Percentiles rank a stretch among this genome's conserved stretches.
Evolutionary conservation across 1,140 invertebrate genomes (phyloP).

Genomic region (Melipona quadrifasciata): DNA sequence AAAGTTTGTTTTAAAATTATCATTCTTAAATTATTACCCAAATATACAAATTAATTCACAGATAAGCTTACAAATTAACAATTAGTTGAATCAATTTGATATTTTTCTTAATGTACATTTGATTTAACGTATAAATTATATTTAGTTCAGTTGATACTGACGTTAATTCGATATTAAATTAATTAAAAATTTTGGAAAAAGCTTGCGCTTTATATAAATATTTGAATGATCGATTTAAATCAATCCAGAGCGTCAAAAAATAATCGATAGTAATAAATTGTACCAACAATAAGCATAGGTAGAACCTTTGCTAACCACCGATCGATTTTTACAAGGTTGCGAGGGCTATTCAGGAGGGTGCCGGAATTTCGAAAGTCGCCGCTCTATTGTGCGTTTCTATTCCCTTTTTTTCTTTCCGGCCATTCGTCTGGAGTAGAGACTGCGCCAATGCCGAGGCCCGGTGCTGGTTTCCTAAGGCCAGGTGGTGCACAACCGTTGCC

Average conservation of each 20-base stretch:
- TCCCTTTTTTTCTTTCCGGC: constrained; percentile 47
- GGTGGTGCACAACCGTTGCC: constrained; percentile 80
- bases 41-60: background rate
- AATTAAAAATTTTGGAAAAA: too few species aligned
- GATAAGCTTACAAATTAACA: background rate
- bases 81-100: background rate
- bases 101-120: too few species aligned
- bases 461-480: constrained; percentile 75
- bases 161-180: too few species aligned
- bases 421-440: constrained; percentile 55
- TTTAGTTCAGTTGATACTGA: too few species aligned
- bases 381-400: constrained; percentile 44
- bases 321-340: constrained; percentile 51
- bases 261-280: background rate
- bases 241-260: background rate
- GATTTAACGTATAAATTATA: too few species aligned
- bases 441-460: constrained; percentile 74
- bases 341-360: constrained; percentile 45
- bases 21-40: background rate
- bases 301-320: constrained; percentile 1
- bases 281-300: background rate
- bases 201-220: too few species aligned
- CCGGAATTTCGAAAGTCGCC: constrained; percentile 68
- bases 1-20: background rate
- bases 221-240: too few species aligned